phyloP scores from a whole-genome alignment of 1,140 invertebrate genomes.

The Pygmarrhopalites habei region DNA sequence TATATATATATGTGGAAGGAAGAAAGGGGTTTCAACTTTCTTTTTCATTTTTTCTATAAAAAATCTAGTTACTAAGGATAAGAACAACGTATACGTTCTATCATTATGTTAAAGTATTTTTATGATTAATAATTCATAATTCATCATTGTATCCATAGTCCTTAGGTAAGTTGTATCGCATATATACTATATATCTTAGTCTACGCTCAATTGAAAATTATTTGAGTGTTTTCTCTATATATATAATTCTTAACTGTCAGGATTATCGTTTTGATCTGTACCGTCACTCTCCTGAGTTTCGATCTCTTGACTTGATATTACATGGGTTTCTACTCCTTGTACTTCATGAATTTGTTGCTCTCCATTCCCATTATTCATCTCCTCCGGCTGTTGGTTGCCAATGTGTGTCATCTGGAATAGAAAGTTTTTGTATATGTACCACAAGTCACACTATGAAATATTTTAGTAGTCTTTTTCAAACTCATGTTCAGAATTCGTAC shows the following conservation, averaged over 20 bases:
- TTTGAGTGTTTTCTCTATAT: too few relatives aligned
- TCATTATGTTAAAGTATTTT: too few relatives aligned
- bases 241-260: constrained; percentile 11
- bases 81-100: too few relatives aligned
- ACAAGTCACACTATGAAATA: not conserved
- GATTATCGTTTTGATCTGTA: not conserved
- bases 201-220: too few relatives aligned
- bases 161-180: too few relatives aligned
- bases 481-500: not conserved
- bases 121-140: too few relatives aligned
- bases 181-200: too few relatives aligned
- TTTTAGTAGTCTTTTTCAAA: not conserved
- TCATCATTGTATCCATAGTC: too few relatives aligned
- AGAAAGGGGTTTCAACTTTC: too few relatives aligned
- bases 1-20: too few relatives aligned
- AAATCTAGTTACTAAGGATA: too few relatives aligned
- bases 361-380: not conserved
- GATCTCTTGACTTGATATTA: not conserved
- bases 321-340: not conserved
- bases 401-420: constrained; percentile 8
- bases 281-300: not conserved
- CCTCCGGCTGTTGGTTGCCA: not conserved
- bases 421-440: not conserved
- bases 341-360: not conserved
- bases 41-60: too few relatives aligned